Evolutionary conservation across 2,888 invertebrate genomes (phyloP).

Genomic region (Ernsta delagoae): DNA sequence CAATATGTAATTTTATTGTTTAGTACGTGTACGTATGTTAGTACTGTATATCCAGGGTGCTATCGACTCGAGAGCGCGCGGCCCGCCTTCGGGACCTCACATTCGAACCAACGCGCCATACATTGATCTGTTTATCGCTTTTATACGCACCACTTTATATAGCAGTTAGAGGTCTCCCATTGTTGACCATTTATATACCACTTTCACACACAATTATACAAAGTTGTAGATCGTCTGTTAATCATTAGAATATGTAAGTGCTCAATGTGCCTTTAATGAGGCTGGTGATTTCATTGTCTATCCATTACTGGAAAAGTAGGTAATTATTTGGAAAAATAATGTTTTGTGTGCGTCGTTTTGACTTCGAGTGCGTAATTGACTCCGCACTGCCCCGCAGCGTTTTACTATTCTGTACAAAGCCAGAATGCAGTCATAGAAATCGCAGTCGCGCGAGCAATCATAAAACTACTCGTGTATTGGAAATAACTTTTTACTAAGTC

Average conservation of each 20-base stretch:
- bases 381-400: too few species aligned
- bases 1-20: conserved; percentile 41
- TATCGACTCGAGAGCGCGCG: conserved; percentile 53
- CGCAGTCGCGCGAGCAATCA: too few species aligned
- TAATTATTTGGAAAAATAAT: background rate
- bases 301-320: conserved; percentile 5
- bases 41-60: conserved; percentile 65
- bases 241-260: conserved; percentile 22
- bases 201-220: conserved; percentile 9
- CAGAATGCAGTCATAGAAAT: too few species aligned
- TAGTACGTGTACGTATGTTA: conserved; percentile 44
- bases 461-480: too few species aligned
- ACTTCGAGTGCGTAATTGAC: too few species aligned
- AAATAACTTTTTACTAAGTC: too few species aligned
- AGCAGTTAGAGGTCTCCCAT: background rate
- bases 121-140: conserved; percentile 8
- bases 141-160: background rate
- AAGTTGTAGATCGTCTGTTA: conserved; percentile 13
- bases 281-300: conserved; percentile 35
- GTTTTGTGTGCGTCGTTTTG: background rate
- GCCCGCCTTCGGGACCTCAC: conserved; percentile 29
- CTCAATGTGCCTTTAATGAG: conserved; percentile 31
- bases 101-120: conserved; percentile 15
- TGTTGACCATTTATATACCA: conserved; percentile 16
- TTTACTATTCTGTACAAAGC: too few species aligned